Evolutionary conservation across 2,888 invertebrate species (phyloP), one percentile per base, ranked within the genome.

Genomic region (Macroteleia sp.): DNA sequence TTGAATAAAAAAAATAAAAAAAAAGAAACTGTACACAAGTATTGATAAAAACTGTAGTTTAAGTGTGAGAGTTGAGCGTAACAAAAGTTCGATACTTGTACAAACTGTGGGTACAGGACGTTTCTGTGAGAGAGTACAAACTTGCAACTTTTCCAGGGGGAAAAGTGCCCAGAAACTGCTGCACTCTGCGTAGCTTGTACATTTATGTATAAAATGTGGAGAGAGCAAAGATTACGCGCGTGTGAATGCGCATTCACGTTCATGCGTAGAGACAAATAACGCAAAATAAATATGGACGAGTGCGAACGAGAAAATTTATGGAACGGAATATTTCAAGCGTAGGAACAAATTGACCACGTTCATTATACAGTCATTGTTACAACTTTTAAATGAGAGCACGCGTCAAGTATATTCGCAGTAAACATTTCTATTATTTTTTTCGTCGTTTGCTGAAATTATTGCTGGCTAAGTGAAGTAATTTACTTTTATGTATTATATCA

Each of bases 21-120:
- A 25, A 25, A 44, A 34, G n/a, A n/a, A n/a, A n/a, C n/a, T n/a
- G n/a, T n/a, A n/a, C n/a, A n/a, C n/a, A n/a, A n/a, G n/a, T 46
- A 44, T 66, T 19, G 44, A 32, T 36, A 12, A 32, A 42, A 16
- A 44, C 19, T 22, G 39, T 36, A 9, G 6, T 41, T 32, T 17
- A 36, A 59, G 75, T 69, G 71, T 48, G 62, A 75, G 74, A 80
- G 75, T 57, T 73, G 54, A 50, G 44, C 80, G 79, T 81, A 77
- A 82, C 77, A 82, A 87, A 89, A 87, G 80, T 88, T 86, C 77
- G 77, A 81, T 82, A 83, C 82, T 86, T 85, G 83, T 86, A 83
- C 85, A 88, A 88, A 87, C 84, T 85, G 86, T 82, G 81, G 78
- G 75, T 83, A 82, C 83, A 80, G 79, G 77, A 77, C 81, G 80